Percentiles rank a stretch among this genome's conserved stretches.
Conservation (phyloP, 2,888 invertebrate species). For the Pogonocherus hispidulus region DNA sequence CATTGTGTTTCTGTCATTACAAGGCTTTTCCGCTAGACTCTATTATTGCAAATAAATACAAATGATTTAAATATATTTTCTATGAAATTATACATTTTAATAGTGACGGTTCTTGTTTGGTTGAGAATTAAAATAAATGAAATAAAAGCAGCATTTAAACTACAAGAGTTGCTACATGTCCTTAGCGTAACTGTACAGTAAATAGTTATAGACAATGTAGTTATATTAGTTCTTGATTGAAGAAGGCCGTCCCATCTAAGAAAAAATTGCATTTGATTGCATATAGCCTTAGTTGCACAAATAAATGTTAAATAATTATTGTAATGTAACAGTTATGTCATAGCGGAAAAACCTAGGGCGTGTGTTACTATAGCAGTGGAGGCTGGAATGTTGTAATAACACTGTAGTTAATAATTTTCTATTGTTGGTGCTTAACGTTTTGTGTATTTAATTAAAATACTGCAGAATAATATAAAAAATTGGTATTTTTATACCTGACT, state of each 20-base stretch:
- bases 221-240: too few relatives aligned
- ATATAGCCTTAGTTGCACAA: too few relatives aligned
- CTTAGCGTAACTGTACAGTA: too few relatives aligned
- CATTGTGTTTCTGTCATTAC: background rate
- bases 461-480: conserved; percentile 20
- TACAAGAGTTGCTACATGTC: too few relatives aligned
- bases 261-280: too few relatives aligned
- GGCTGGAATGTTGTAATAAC: conserved; percentile 28
- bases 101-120: too few relatives aligned
- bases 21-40: conserved; percentile 4
- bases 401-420: conserved; percentile 3
- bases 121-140: too few relatives aligned
- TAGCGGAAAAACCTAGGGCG: conserved; percentile 12
- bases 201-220: too few relatives aligned
- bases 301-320: background rate
- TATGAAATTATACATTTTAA: too few relatives aligned
- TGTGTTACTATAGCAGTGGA: conserved; percentile 13
- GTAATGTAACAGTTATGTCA: background rate
- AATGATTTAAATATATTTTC: too few relatives aligned
- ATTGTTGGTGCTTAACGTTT: conserved; percentile 13
- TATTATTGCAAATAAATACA: background rate
- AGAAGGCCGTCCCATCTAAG: too few relatives aligned
- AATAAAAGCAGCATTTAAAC: too few relatives aligned
- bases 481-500: conserved; percentile 22
- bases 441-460: background rate